phyloP scores from a whole-genome alignment of 2,888 invertebrate genomes.

The Sialis fuliginosa region DNA sequence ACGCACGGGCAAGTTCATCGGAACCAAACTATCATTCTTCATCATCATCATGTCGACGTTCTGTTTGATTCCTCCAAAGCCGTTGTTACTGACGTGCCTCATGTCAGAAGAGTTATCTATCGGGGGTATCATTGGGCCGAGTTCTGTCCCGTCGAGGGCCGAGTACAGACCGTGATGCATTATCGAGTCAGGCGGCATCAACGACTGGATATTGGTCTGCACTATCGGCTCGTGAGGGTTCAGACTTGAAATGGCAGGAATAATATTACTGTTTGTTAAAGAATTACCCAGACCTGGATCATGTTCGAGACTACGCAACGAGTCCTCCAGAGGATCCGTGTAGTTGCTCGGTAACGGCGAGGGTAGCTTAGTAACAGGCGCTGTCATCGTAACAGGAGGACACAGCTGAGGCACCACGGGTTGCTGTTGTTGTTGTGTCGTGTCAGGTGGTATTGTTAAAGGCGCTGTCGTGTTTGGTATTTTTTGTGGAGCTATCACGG shows the following conservation, averaged over 20 bases:
- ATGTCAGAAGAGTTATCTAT: constrained; percentile 10
- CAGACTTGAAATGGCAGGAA: constrained; percentile 20
- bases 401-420: constrained; percentile 17
- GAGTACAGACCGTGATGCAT: constrained; percentile 14
- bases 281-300: constrained; percentile 33
- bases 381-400: constrained; percentile 21
- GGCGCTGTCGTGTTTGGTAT: constrained; percentile 17
- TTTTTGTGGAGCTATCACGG: constrained; percentile 21
- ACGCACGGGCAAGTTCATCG: constrained; percentile 33
- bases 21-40: constrained; percentile 30
- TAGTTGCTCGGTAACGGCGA: constrained; percentile 23
- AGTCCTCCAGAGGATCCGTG: constrained; percentile 53
- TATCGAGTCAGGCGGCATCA: constrained; percentile 16
- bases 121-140: constrained; percentile 13
- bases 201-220: constrained; percentile 21
- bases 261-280: constrained; percentile 22
- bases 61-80: constrained; percentile 27
- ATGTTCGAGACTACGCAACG: constrained; percentile 50
- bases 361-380: constrained; percentile 22
- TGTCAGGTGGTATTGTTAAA: constrained; percentile 7
- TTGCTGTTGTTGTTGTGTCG: constrained; percentile 14
- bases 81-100: constrained; percentile 24
- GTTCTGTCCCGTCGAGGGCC: constrained; percentile 13
- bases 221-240: constrained; percentile 31
- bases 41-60: constrained; percentile 26